Evolutionary conservation across 1,140 invertebrate genomes (phyloP).

Genomic region (Calosoma granatense): DNA sequence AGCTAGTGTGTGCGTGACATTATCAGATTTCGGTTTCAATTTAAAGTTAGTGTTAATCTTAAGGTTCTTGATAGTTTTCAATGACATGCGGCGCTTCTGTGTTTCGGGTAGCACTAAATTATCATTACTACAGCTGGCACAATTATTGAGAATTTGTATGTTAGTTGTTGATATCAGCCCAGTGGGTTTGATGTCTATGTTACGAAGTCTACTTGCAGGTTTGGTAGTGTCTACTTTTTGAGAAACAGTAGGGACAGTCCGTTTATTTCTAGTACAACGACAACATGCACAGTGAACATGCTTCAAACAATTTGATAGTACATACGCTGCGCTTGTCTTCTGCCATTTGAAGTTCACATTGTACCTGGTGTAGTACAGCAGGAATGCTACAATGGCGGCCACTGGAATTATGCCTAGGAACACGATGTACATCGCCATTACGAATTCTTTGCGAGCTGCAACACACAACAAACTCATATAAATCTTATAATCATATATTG

Average conservation of each 20-base stretch:
- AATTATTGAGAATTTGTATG: slow-evolving; percentile 43
- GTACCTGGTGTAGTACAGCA: slow-evolving; percentile 62
- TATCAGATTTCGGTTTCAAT: slow-evolving; percentile 13
- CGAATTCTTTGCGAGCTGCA: slow-evolving; percentile 60
- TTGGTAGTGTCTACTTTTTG: slow-evolving; percentile 6
- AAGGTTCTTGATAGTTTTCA: slow-evolving; percentile 37
- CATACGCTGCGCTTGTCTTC: slow-evolving; percentile 55
- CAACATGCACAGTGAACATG: slow-evolving; percentile 24
- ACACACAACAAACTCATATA: no score
- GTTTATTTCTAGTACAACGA: slow-evolving; percentile 23
- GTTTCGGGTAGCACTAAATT: background rate
- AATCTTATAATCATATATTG: no score
- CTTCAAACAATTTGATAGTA: slow-evolving; percentile 46
- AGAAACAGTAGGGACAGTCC: slow-evolving; percentile 14
- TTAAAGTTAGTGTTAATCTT: slow-evolving; percentile 31
- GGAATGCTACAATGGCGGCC: slow-evolving; percentile 48
- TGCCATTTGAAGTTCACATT: slow-evolving; percentile 54
- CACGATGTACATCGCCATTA: slow-evolving; percentile 65
- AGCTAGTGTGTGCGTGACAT: slow-evolving; percentile 22
- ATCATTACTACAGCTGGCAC: slow-evolving; percentile 26
- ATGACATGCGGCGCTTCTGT: slow-evolving; percentile 20
- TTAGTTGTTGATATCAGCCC: slow-evolving; percentile 64
- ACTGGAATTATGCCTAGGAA: slow-evolving; percentile 74
- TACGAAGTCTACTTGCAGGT: slow-evolving; percentile 21
- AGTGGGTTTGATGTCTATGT: slow-evolving; percentile 52